Evolutionary conservation across 2,888 invertebrate species (phyloP), one percentile per base, ranked within the genome.

Genomic region (Drosophila quinaria): DNA sequence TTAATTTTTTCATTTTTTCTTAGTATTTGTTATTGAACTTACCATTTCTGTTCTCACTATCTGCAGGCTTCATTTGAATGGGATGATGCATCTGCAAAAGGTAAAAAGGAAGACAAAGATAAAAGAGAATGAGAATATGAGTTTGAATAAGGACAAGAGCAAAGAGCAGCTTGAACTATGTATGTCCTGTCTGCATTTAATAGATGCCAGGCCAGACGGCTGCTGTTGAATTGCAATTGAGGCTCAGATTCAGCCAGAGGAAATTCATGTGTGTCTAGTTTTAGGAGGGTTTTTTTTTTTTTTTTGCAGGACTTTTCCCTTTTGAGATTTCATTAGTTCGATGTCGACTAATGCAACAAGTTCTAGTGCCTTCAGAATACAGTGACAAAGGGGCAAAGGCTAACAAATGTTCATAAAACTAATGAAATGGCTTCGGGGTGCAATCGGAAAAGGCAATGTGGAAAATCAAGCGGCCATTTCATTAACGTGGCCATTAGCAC

Each of bases 61-160:
- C 99, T 91, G 99, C 99, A 74, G 99, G 99, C 93, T 99, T 99
- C 98, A 99, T 99, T 94, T 99, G 99, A 91, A 99, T 98, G 63
- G 99, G 98, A 94, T 99, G 98, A 93, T 99, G 98, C 98, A 99
- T 99, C 98, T 98, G 96, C 71, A 96, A 96, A 44, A 56, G 42
- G 10, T 54, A 54, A 65, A 59, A 31, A 46, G 46, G 2, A 39
- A 44, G 17, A 41, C 25, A 33, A 4, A 49, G 29, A 59, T 63
- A 56, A 42, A 15, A 39, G 9, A 49, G 54, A 46, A 31, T 52
- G 39, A 42, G 54, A 55, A 44, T 47, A 25, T 39, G 22, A 42
- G 22, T 33, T 52, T 47, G 55, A 51, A 41, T 41, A 41, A 55
- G 63, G 35, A 69, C 19, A 35, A 69, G 11, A 67, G 76, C 68